Evolutionary conservation across 1,140 invertebrate genomes (phyloP).

Genomic region (Drosophila albomicans): DNA sequence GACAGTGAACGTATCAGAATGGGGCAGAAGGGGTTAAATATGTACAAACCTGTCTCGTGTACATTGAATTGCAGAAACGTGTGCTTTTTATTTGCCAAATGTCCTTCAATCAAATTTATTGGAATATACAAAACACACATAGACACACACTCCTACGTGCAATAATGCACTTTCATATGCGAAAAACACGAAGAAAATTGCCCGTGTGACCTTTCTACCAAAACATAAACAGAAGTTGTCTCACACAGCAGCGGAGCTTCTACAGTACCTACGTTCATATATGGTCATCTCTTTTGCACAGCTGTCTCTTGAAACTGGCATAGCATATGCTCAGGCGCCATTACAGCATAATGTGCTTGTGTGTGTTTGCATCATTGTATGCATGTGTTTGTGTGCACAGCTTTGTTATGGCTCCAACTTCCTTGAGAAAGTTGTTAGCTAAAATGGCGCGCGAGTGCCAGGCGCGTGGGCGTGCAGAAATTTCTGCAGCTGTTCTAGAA

Average conservation of each 20-base stretch:
- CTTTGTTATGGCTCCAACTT: slow-evolving; percentile 39
- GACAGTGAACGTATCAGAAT: slow-evolving; percentile 16
- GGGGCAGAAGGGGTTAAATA: background rate
- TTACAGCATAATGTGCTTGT: slow-evolving; percentile 46
- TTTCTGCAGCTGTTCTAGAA: slow-evolving; percentile 69
- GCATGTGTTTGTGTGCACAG: background rate
- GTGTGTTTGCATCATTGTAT: background rate
- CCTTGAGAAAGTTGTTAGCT: slow-evolving; percentile 43
- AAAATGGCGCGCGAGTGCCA: slow-evolving; percentile 52
- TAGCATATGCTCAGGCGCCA: slow-evolving; percentile 80
- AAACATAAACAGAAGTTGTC: slow-evolving; percentile 71
- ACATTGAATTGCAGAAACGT: slow-evolving; percentile 16
- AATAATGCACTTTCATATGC: slow-evolving; percentile 22
- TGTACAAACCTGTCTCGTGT: slow-evolving; percentile 2
- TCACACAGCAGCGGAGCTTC: slow-evolving; percentile 10
- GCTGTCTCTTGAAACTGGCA: slow-evolving; percentile 43
- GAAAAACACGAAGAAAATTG: slow-evolving; percentile 29
- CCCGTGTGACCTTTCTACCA: slow-evolving; percentile 63
- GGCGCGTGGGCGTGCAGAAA: slow-evolving; percentile 63
- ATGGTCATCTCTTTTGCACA: slow-evolving; percentile 45
- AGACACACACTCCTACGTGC: background rate
- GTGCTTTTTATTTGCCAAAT: slow-evolving; percentile 19
- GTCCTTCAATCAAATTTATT: slow-evolving; percentile 55
- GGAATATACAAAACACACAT: slow-evolving; percentile 32
- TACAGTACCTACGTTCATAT: slow-evolving; percentile 3